Conservation (phyloP, 30 jellyfish, hydroid and myxozoan genomes). For the Chrysaora quinquecirrha region DNA sequence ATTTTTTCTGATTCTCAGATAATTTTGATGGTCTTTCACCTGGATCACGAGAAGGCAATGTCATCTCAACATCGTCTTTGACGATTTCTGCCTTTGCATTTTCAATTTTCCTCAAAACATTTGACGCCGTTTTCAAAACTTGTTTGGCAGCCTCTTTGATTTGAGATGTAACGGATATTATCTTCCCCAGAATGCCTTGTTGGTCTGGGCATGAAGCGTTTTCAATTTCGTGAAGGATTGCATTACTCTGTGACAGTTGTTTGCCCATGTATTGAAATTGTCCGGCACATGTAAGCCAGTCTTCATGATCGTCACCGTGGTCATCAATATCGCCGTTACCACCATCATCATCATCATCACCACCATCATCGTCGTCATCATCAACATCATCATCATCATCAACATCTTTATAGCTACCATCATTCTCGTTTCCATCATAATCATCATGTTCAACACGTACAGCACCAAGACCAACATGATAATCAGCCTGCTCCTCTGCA, state of each 20-base stretch:
- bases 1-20: conserved; percentile 17
- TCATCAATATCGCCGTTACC: not conserved
- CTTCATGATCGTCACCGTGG: not conserved
- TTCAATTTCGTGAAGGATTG: conserved; percentile 4
- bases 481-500: too few relatives aligned
- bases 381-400: too few relatives aligned
- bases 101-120: conserved; percentile 13
- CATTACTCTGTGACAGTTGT: conserved; percentile 9
- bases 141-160: conserved; percentile 30
- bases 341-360: too few relatives aligned
- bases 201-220: conserved; percentile 15
- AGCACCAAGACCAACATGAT: not conserved
- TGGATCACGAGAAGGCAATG: conserved; percentile 29
- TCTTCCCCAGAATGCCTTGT: conserved; percentile 7
- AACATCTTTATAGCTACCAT: not conserved
- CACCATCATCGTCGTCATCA: too few relatives aligned
- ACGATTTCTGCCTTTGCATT: conserved; percentile 12
- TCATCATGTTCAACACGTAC: not conserved
- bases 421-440: not conserved
- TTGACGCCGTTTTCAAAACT: not conserved
- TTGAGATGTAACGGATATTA: not conserved
- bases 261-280: not conserved
- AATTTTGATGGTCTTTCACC: conserved; percentile 9
- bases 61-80: not conserved
- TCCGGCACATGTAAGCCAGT: conserved; percentile 37